phyloP scores from a whole-genome alignment of 1,140 invertebrate genomes.

The Drosophila mojavensis region DNA sequence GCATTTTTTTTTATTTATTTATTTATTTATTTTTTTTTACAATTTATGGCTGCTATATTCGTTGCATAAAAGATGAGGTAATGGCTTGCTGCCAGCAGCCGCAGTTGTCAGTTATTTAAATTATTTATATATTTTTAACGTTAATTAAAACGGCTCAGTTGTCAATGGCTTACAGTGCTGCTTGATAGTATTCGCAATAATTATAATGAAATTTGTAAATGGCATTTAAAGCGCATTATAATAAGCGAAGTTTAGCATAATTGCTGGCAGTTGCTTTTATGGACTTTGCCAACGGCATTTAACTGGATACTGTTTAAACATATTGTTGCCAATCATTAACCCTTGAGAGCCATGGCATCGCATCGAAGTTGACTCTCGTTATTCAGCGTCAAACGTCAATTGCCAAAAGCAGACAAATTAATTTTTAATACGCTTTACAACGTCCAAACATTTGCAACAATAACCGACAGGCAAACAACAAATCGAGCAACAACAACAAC shows the following conservation, averaged over 20 bases:
- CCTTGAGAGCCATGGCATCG: background rate
- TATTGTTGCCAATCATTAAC: background rate
- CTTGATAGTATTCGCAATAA: background rate
- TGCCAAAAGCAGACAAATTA: slow-evolving; percentile 56
- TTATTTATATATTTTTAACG: background rate
- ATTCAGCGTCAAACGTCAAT: slow-evolving; percentile 24
- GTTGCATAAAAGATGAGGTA: too few relatives aligned
- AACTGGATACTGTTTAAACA: background rate
- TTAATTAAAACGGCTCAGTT: background rate
- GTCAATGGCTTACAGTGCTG: background rate
- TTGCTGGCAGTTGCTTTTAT: background rate
- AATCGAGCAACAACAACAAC: background rate
- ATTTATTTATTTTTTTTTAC: too few relatives aligned
- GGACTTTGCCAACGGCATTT: background rate
- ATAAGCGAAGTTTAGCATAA: background rate
- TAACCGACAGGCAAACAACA: background rate
- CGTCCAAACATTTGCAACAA: slow-evolving; percentile 39
- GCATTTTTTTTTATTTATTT: too few relatives aligned
- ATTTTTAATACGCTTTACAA: slow-evolving; percentile 40
- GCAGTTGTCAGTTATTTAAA: background rate
- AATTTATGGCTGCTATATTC: too few relatives aligned
- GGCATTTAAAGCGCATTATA: background rate
- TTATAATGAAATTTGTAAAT: background rate
- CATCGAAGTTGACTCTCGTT: background rate
- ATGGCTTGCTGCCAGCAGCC: too few relatives aligned